A percentile compares a stretch with the other conserved stretches of the same genome.
These are phyloP conservation scores for Bettongia penicillata DNA, from an alignment of 2,113 vertebrate genomes.

Conservation along the genomic window DNA sequence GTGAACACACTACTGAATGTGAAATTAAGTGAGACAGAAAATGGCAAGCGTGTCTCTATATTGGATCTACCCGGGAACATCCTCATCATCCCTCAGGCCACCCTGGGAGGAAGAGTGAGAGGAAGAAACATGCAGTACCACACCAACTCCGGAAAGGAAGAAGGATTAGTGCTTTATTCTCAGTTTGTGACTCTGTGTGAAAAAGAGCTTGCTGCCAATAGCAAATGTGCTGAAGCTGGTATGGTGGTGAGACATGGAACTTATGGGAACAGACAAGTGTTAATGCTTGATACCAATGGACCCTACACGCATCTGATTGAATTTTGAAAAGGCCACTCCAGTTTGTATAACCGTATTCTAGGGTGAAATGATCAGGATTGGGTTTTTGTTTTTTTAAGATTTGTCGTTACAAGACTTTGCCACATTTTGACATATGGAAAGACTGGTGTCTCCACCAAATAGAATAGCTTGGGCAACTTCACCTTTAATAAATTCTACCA, in stretches of 20 bases:
- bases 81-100: slow-evolving; percentile 95
- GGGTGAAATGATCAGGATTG: neutral
- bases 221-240: slow-evolving; percentile 81
- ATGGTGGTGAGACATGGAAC: slow-evolving; percentile 89
- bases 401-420: neutral
- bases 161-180: slow-evolving; percentile 89
- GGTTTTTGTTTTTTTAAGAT: slow-evolving; percentile 10
- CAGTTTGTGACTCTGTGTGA: slow-evolving; percentile 90
- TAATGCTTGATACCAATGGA: slow-evolving; percentile 94
- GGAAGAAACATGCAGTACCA: slow-evolving; percentile 95
- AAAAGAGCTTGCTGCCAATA: slow-evolving; percentile 83
- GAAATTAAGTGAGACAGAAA: slow-evolving; percentile 91
- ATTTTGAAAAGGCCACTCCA: slow-evolving; percentile 84
- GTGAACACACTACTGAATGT: slow-evolving; percentile 90
- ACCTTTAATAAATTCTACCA: neutral
- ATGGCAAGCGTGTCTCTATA: slow-evolving; percentile 89
- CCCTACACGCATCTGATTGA: slow-evolving; percentile 96
- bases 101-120: slow-evolving; percentile 92
- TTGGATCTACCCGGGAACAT: slow-evolving; percentile 91
- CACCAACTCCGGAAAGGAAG: slow-evolving; percentile 92
- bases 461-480: neutral
- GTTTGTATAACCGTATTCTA: neutral
- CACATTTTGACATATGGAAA: slow-evolving; percentile 27
- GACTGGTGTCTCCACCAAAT: neutral
- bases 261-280: slow-evolving; percentile 94